Percentiles rank a stretch among this genome's conserved stretches.
Evolutionary conservation across 2,888 invertebrate species (phyloP).

Genomic region (Xylocampa areola): DNA sequence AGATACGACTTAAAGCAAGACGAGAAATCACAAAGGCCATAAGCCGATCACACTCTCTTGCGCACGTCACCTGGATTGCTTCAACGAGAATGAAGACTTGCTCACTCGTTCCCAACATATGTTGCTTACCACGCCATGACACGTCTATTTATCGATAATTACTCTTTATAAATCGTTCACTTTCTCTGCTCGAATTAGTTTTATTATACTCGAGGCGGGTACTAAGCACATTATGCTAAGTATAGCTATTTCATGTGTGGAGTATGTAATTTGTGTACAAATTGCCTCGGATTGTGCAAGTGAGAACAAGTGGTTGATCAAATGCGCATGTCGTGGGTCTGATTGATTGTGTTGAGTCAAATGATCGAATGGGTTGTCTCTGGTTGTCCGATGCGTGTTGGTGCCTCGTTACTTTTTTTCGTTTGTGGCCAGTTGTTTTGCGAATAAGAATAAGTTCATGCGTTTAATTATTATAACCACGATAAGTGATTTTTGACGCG

Average conservation of each 20-base stretch:
- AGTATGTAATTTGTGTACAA: constrained; percentile 68
- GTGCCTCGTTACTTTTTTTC: constrained; percentile 13
- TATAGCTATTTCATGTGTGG: constrained; percentile 59
- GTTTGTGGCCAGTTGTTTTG: neutral
- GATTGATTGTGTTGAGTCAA: constrained; percentile 53
- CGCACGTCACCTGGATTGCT: neutral
- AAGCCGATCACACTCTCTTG: neutral
- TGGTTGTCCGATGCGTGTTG: constrained; percentile 13
- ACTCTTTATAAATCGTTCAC: constrained; percentile 60
- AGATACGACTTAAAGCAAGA: too few relatives aligned
- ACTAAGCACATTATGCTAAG: constrained; percentile 53
- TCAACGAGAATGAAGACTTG: constrained; percentile 3
- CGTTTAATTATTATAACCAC: too few relatives aligned
- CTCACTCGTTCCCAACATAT: constrained; percentile 20
- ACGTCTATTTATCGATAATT: constrained; percentile 56
- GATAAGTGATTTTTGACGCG: too few relatives aligned
- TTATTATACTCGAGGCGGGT: constrained; percentile 52
- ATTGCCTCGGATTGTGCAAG: constrained; percentile 68
- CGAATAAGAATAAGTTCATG: too few relatives aligned
- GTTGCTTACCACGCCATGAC: constrained; percentile 34
- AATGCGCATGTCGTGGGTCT: constrained; percentile 49
- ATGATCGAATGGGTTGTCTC: constrained; percentile 39
- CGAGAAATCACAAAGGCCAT: neutral
- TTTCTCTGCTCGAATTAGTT: constrained; percentile 67
- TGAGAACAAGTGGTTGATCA: constrained; percentile 55